Conservation (phyloP, 2,797 vertebrate species). For the Siniperca undulata region DNA sequence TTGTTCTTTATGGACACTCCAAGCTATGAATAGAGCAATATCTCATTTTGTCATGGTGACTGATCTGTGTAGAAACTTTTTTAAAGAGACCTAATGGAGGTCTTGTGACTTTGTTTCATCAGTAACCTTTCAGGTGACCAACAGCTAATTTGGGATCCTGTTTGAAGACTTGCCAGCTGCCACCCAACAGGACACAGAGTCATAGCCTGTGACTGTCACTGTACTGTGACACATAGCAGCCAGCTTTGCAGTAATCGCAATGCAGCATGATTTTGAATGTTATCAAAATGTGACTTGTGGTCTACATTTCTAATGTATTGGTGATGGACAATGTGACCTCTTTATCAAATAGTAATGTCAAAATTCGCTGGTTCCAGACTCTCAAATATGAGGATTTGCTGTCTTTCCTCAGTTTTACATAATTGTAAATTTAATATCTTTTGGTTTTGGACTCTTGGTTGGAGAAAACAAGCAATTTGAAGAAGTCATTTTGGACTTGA, state of each 20-base stretch:
- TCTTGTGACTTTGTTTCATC: conserved; percentile 74
- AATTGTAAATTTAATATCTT: background rate
- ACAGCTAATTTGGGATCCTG: conserved; percentile 76
- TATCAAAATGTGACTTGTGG: conserved; percentile 59
- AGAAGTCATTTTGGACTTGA: background rate
- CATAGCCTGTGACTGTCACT: conserved; percentile 56
- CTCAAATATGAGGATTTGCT: background rate
- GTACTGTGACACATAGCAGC: conserved; percentile 50
- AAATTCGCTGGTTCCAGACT: background rate
- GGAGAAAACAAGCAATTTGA: conserved; percentile 16
- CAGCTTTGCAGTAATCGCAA: conserved; percentile 40
- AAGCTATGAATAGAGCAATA: conserved; percentile 75
- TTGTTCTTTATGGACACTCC: conserved; percentile 28
- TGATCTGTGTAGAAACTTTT: conserved; percentile 47
- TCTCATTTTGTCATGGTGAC: conserved; percentile 62
- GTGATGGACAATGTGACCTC: conserved; percentile 40
- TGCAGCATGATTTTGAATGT: conserved; percentile 31
- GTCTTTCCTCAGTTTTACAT: background rate
- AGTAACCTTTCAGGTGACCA: conserved; percentile 64
- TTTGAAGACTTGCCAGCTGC: conserved; percentile 60
- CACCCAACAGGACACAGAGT: conserved; percentile 39
- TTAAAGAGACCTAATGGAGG: conserved; percentile 52
- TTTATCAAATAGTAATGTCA: background rate
- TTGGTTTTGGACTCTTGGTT: background rate
- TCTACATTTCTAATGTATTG: conserved; percentile 56